Evolutionary conservation across 2,888 invertebrate species (phyloP).

Genomic region (Polydrusus pterygomalis): DNA sequence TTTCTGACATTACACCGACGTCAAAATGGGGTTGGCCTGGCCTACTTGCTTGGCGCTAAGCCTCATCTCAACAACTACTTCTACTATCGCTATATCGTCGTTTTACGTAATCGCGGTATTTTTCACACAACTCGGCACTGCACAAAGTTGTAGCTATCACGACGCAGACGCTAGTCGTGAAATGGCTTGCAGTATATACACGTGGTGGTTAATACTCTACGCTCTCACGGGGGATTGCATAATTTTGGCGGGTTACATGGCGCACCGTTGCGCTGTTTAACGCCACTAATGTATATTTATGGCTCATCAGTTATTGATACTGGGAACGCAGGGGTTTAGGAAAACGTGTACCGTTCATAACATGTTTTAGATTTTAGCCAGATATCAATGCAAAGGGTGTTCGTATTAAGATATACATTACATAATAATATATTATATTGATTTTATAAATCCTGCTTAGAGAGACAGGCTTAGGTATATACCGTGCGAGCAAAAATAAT

Average conservation of each 20-base stretch:
- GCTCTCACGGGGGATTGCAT: conserved; percentile 69
- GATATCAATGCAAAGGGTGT: neutral
- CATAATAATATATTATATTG: too few relatives aligned
- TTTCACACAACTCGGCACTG: too few relatives aligned
- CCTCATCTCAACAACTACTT: too few relatives aligned
- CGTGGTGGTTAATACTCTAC: conserved; percentile 68
- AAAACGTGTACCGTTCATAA: conserved; percentile 48
- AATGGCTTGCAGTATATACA: conserved; percentile 69
- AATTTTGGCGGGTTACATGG: conserved; percentile 50
- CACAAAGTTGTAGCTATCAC: too few relatives aligned
- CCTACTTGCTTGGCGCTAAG: too few relatives aligned
- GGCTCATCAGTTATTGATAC: conserved; percentile 58
- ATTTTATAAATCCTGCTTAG: too few relatives aligned
- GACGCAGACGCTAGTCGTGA: conserved; percentile 45
- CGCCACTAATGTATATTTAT: conserved; percentile 59
- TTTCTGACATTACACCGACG: too few relatives aligned
- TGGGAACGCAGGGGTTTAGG: conserved; percentile 53
- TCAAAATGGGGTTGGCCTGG: too few relatives aligned
- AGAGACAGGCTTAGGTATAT: too few relatives aligned
- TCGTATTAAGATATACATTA: neutral
- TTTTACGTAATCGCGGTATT: too few relatives aligned
- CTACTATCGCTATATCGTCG: too few relatives aligned
- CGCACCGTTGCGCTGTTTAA: conserved; percentile 51
- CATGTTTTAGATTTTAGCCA: conserved; percentile 49
- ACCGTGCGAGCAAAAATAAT: too few relatives aligned